Evolutionary conservation across 1,140 invertebrate species (phyloP).

Genomic region (Plodia interpunctella): DNA sequence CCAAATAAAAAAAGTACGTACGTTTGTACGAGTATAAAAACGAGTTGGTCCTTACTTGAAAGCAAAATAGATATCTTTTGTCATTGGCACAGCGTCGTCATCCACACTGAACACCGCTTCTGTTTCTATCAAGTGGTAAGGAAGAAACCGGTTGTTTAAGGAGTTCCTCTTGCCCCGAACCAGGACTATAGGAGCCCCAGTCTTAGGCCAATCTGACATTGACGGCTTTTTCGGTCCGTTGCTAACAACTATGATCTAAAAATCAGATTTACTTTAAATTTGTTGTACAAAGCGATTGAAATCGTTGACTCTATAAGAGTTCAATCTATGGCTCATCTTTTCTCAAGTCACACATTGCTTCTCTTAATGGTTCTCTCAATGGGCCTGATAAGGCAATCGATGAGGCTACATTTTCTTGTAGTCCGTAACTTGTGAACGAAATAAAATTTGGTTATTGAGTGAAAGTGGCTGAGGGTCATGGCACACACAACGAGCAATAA

Average conservation of each 20-base stretch:
- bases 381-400: too few relatives aligned
- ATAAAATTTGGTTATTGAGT: too few relatives aligned
- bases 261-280: too few relatives aligned
- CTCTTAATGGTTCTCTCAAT: too few relatives aligned
- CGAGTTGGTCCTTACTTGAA: constrained; percentile 83
- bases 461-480: too few relatives aligned
- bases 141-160: constrained; percentile 98
- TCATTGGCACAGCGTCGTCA: constrained; percentile 97
- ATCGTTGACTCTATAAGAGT: too few relatives aligned
- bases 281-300: too few relatives aligned
- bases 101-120: constrained; percentile 98
- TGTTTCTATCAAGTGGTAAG: constrained; percentile 96
- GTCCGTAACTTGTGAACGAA: too few relatives aligned
- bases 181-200: constrained; percentile 94
- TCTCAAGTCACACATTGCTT: too few relatives aligned
- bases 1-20: constrained; percentile 17
- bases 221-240: constrained; percentile 90
- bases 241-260: constrained; percentile 95
- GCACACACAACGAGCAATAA: too few relatives aligned
- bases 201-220: constrained; percentile 95
- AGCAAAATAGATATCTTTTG: constrained; percentile 99
- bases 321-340: too few relatives aligned
- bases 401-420: too few relatives aligned
- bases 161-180: constrained; percentile 93
- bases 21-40: not conserved